These are phyloP conservation scores for Crioceris asparagi DNA, from an alignment of 2,888 invertebrate genomes.

Conservation along the genomic window DNA sequence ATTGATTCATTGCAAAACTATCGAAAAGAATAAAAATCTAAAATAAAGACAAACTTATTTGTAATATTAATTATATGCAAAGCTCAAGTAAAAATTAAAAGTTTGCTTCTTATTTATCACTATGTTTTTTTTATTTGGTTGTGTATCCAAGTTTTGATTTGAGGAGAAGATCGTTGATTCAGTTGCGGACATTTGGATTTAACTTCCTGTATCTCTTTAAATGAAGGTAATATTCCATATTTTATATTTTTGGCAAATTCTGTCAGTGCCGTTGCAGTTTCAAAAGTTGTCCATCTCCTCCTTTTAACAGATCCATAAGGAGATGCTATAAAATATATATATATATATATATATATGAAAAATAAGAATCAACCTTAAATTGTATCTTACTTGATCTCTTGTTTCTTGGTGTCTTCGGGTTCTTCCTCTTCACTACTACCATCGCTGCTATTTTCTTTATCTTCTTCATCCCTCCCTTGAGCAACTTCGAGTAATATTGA, in stretches of 20 bases:
- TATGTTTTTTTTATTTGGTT: no score
- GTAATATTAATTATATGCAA: no score
- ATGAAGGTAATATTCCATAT: slow-evolving; percentile 6
- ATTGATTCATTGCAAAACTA: no score
- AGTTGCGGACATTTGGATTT: background rate
- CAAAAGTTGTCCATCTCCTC: slow-evolving; percentile 5
- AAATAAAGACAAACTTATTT: no score
- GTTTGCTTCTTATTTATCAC: no score
- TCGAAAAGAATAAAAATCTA: no score
- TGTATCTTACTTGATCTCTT: slow-evolving; percentile 5
- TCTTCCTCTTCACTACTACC: slow-evolving; percentile 2
- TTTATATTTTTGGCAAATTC: slow-evolving; percentile 2
- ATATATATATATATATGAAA: no score
- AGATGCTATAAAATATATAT: slow-evolving; percentile 3
- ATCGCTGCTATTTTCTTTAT: background rate
- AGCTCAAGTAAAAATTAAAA: no score
- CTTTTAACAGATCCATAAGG: slow-evolving; percentile 5
- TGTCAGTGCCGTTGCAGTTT: slow-evolving; percentile 4
- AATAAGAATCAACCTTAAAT: background rate
- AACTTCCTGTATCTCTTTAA: slow-evolving; percentile 2
- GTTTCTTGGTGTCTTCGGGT: background rate
- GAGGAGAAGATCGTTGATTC: slow-evolving; percentile 6
- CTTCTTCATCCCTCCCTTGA: slow-evolving; percentile 11
- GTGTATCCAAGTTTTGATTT: slow-evolving; percentile 10
- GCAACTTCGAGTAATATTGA: slow-evolving; percentile 18